phyloP scores from a whole-genome alignment of 2,797 vertebrate genomes.

The Scolopax rusticola region DNA sequence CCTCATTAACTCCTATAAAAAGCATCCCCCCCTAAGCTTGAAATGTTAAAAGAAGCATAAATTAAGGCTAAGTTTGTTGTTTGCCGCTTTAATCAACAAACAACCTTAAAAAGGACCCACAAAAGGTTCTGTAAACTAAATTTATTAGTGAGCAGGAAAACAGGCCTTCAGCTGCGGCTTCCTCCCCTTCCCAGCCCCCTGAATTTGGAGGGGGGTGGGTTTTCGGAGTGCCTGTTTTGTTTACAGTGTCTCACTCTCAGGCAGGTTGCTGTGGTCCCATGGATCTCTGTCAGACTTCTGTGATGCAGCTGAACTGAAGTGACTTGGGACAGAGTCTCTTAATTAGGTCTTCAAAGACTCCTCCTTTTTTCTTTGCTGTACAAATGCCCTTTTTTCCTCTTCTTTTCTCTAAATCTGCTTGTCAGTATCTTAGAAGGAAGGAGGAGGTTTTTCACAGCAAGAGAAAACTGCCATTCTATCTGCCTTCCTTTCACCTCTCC shows the following conservation, averaged over 20 bases:
- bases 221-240: background rate
- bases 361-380: background rate
- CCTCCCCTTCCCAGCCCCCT: slow-evolving; percentile 13
- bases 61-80: slow-evolving; percentile 72
- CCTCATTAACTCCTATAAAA: slow-evolving; percentile 75
- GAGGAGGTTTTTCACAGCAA: background rate
- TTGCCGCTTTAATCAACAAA: slow-evolving; percentile 75
- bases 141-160: slow-evolving; percentile 66
- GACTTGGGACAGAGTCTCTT: slow-evolving; percentile 28
- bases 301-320: slow-evolving; percentile 10
- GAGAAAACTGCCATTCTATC: background rate
- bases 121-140: slow-evolving; percentile 71
- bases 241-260: background rate
- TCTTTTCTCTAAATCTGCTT: slow-evolving; percentile 24
- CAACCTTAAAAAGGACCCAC: slow-evolving; percentile 55
- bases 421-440: background rate
- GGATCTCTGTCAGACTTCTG: slow-evolving; percentile 47
- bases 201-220: background rate
- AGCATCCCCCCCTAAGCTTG: slow-evolving; percentile 27
- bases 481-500: background rate
- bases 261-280: slow-evolving; percentile 18
- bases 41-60: slow-evolving; percentile 73
- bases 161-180: background rate
- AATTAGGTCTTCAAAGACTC: slow-evolving; percentile 31
- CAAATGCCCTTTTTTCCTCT: background rate